Base-by-base conservation (phyloP, 2,113 vertebrate species). In the Tyrannus savana region DNA sequence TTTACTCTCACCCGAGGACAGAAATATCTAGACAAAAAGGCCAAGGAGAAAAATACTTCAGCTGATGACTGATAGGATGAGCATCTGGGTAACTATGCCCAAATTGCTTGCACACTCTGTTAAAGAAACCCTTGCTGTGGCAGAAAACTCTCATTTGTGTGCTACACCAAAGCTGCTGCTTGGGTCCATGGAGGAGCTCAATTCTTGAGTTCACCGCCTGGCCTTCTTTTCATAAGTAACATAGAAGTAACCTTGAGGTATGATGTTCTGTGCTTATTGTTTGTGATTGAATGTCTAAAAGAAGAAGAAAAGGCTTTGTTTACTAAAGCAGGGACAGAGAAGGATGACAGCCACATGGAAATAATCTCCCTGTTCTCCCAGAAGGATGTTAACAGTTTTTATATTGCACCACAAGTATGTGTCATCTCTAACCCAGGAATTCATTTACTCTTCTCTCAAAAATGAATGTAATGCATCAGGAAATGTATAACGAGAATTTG, bases 361-460 rank as follows among this genome's bases (percentile, higher is more conserved):
- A 92, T 93, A 49, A 89, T 83, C 31, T 89, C 33, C 53, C 42
- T 21, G 12, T 62, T 67, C 66, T 92, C 79, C 50, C 62, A 82
- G 49, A 84, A 77, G 81, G 41, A 68, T 89, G 60, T 55, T 93
- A 91, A 55, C 53, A 53, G 73, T 28, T 87, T 87, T 95, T 91
- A 68, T 44, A 80, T 62, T 82, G 42, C 27, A 62, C 56, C 46
- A 78, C 11, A 76, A 63, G 39, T 60, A 60, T 89, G 37, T 77
- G 53, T 73, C 53, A 91, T 79, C 63, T 75, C 52, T 86, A 42
- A 89, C 82, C 56, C 24, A 67, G 37, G 58, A 87, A 64, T 89
- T 89, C 41, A 75, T 92, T 95, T 91, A 53, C 23, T 87, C 53
- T 87, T 89, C 75, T 93, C 37, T 82, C 58, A 87, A 11, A 89